These are phyloP conservation scores for Nothobranchius furzeri DNA, from an alignment of 2,113 vertebrate genomes.

Conservation along the genomic window DNA sequence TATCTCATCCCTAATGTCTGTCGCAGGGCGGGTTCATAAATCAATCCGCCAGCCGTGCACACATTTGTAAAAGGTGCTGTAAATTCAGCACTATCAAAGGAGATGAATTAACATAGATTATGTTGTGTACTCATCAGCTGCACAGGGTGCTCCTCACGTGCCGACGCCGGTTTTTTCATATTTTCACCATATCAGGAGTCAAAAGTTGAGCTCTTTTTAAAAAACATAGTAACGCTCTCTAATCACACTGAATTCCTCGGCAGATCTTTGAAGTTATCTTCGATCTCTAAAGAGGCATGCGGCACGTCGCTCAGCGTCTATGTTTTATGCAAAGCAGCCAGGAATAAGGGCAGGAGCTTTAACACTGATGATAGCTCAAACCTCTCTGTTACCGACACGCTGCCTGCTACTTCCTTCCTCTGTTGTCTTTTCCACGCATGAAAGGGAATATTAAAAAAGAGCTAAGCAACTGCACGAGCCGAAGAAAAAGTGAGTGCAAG, in stretches of 20 bases:
- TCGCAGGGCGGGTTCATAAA: constrained; percentile 68
- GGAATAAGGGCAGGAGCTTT: constrained; percentile 37
- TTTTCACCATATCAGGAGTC: constrained; percentile 11
- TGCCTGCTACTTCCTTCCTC: constrained; percentile 50
- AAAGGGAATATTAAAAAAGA: constrained; percentile 69
- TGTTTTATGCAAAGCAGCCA: constrained; percentile 47
- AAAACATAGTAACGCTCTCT: constrained; percentile 21
- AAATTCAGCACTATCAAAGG: constrained; percentile 44
- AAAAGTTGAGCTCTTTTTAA: constrained; percentile 26
- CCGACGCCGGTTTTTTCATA: neutral
- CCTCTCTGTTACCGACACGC: constrained; percentile 32
- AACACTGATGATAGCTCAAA: constrained; percentile 53
- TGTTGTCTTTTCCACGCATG: constrained; percentile 64
- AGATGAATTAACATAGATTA: constrained; percentile 64
- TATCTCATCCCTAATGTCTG: constrained; percentile 76
- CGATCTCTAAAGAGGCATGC: constrained; percentile 19
- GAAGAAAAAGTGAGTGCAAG: constrained; percentile 33
- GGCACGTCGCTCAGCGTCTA: constrained; percentile 35
- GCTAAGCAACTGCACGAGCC: constrained; percentile 42
- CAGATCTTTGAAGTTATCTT: constrained; percentile 50
- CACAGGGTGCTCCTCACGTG: neutral
- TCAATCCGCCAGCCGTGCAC: constrained; percentile 48
- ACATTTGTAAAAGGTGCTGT: constrained; percentile 36
- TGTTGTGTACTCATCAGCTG: constrained; percentile 46
- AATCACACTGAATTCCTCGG: constrained; percentile 41